Base-by-base conservation (phyloP, 2,113 vertebrate genomes). In the Pongo pygmaeus region DNA sequence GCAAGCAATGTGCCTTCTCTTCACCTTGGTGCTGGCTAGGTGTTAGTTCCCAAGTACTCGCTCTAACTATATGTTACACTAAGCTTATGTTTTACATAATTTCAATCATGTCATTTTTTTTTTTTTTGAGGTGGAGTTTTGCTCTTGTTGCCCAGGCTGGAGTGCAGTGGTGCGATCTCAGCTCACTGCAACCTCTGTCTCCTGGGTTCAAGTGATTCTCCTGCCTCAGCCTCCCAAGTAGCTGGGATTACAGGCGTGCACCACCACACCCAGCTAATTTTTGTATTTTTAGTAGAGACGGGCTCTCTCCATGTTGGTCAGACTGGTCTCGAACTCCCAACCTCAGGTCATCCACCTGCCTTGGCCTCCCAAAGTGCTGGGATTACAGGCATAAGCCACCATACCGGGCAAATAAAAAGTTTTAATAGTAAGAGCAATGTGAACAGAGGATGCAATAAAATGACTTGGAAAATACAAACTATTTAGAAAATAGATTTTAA, bases 161-260 rank as follows among this genome's bases (percentile, higher is more conserved):
- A 52, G 52, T 17, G 52, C 52, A 6, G 52, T 52, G 52, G 52
- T 17, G 2, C 5, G 5, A 6, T 18, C 5, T 52, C 52, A 52
- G 52, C 52, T 52, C 17, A 52, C 52, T 18, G 52, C 52, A 52
- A 52, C 17, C 52, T 52, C 52, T 18, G 52, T 52, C 52, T 52
- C 1, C 52, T 0, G 52, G 52, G 0, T 52, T 52, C 52, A 52
- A 52, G 52, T 0, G 1, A 0, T 52, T 52, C 52, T 52, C 52
- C 52, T 52, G 52, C 52, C 17, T 0, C 52, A 18, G 52, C 52
- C 52, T 52, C 52, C 52, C 0, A 1, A 52, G 52, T 52, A 52
- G 52, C 52, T 52, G 52, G 52, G 0, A 0, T 52, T 52, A 0
- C 4, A 18, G 52, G 52, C 52, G 4, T 52, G 16, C 1, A 1